phyloP scores from a whole-genome alignment of 2,797 vertebrate species.

The Rhincodon typus region DNA sequence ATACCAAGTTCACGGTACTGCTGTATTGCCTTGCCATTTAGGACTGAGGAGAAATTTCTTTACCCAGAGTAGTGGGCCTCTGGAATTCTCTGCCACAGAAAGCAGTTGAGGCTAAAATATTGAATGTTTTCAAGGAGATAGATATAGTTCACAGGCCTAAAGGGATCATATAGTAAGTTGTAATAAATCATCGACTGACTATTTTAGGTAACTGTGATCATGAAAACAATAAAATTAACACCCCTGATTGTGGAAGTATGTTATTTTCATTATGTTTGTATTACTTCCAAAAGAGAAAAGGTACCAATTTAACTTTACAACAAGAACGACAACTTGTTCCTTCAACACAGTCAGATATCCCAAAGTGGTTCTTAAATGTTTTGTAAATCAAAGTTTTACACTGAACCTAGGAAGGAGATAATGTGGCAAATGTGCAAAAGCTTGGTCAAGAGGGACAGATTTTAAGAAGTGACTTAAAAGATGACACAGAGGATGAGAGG shows the following conservation, averaged over 20 bases:
- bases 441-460: not conserved
- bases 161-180: no score
- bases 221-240: not conserved
- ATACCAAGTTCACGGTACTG: no score
- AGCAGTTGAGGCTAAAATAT: no score
- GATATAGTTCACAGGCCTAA: no score
- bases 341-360: not conserved
- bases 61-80: no score
- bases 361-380: not conserved
- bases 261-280: not conserved
- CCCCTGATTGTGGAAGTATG: not conserved
- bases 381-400: not conserved
- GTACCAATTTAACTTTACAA: not conserved
- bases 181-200: no score
- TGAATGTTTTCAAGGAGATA: no score
- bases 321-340: not conserved
- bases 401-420: not conserved
- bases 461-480: not conserved
- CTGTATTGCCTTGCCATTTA: no score
- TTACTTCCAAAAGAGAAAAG: not conserved
- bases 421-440: not conserved
- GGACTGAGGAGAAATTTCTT: no score
- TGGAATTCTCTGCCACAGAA: no score
- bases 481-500: not conserved
- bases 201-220: no score